A percentile compares a stretch with the other conserved stretches of the same genome.
Conservation (phyloP, 2,797 vertebrate genomes). For the Leptoclinus maculatus region DNA sequence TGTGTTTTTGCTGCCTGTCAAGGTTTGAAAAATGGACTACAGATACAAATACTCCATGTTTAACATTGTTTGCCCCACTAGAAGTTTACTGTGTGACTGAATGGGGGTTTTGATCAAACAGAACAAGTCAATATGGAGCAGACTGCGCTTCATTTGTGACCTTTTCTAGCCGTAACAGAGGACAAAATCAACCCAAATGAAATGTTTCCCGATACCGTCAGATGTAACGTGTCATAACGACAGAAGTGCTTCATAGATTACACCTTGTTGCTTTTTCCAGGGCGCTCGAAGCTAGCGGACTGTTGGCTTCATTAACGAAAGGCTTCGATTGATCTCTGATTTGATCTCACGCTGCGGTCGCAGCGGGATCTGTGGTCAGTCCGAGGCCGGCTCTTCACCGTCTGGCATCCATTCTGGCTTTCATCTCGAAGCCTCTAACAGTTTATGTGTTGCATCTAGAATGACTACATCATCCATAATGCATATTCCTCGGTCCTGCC, state of each 20-base stretch:
- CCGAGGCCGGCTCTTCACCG: conserved; percentile 37
- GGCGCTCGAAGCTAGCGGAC: conserved; percentile 33
- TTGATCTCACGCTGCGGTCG: conserved; percentile 63
- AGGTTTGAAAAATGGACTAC: background rate
- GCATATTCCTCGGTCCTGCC: conserved; percentile 47
- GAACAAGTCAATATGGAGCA: conserved; percentile 41
- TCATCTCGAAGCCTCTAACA: conserved; percentile 65
- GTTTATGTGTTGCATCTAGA: conserved; percentile 49
- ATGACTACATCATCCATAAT: conserved; percentile 71
- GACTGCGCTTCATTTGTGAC: conserved; percentile 33
- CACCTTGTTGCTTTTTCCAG: conserved; percentile 50
- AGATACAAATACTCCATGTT: background rate
- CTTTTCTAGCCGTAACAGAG: conserved; percentile 22
- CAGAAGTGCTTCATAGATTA: conserved; percentile 42
- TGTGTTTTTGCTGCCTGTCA: conserved; percentile 1
- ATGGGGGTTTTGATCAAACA: conserved; percentile 20
- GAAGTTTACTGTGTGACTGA: conserved; percentile 15
- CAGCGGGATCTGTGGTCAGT: conserved; percentile 76
- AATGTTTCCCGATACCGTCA: conserved; percentile 36
- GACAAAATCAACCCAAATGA: conserved; percentile 15
- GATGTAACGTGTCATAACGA: conserved; percentile 36
- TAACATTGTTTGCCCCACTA: conserved; percentile 2
- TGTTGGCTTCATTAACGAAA: conserved; percentile 67
- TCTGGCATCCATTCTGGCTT: conserved; percentile 54
- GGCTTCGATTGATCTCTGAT: conserved; percentile 68